Percentiles rank a stretch among this genome's conserved stretches.
Conservation (phyloP, 2,888 invertebrate genomes). For the Napeogenes sylphis region DNA sequence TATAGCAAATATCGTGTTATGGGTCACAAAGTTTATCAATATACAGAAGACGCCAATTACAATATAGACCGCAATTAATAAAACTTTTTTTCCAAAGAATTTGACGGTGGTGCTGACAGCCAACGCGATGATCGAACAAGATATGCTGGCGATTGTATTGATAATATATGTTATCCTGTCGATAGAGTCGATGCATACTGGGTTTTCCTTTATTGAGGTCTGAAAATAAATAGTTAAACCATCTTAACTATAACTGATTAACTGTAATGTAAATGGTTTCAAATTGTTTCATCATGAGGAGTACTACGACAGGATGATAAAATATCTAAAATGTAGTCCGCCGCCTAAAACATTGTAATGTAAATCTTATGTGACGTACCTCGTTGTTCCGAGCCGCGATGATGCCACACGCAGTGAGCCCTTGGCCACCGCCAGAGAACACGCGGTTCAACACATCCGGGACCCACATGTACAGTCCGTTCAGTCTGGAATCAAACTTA, state of each 20-base stretch:
- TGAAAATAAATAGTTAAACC: constrained; percentile 37
- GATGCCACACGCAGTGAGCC: constrained; percentile 58
- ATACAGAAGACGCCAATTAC: constrained; percentile 55
- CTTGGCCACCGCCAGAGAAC: constrained; percentile 45
- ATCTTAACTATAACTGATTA: too few relatives aligned
- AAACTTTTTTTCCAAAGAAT: constrained; percentile 60
- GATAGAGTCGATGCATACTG: constrained; percentile 56
- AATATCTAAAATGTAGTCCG: too few relatives aligned
- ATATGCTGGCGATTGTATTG: constrained; percentile 52
- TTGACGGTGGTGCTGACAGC: constrained; percentile 55
- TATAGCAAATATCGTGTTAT: constrained; percentile 57
- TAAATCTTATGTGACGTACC: constrained; percentile 37
- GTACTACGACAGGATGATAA: too few relatives aligned
- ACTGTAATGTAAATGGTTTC: too few relatives aligned
- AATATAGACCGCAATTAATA: constrained; percentile 49
- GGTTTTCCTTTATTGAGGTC: constrained; percentile 39
- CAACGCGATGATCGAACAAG: constrained; percentile 54
- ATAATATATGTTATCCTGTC: constrained; percentile 57
- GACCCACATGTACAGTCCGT: constrained; percentile 78
- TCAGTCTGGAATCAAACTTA: constrained; percentile 55
- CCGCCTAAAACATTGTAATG: too few relatives aligned
- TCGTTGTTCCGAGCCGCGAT: constrained; percentile 56
- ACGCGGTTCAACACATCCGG: constrained; percentile 78
- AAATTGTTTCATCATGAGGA: too few relatives aligned
- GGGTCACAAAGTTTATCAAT: constrained; percentile 59